Evolutionary conservation across 2,113 vertebrate genomes (phyloP).

Genomic region (Cervus canadensis): DNA sequence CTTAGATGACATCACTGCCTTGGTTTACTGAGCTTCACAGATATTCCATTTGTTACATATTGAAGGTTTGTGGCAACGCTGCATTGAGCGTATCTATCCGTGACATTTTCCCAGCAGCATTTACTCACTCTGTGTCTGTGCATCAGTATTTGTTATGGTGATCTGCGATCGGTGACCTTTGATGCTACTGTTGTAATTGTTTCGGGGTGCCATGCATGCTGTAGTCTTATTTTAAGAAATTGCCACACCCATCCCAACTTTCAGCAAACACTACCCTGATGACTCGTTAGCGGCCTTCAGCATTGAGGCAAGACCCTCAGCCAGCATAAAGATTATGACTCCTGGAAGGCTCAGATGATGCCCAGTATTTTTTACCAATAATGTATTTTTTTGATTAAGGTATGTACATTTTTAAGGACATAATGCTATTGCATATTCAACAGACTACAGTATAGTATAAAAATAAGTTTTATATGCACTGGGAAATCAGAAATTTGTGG

Average conservation of each 20-base stretch:
- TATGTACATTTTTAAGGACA: background rate
- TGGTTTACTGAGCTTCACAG: background rate
- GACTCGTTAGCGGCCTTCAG: background rate
- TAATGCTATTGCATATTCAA: background rate
- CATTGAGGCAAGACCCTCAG: background rate
- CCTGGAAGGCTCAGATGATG: background rate
- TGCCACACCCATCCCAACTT: background rate
- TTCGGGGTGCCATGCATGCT: background rate
- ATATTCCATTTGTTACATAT: accelerated
- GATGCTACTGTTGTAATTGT: background rate
- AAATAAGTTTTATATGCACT: background rate
- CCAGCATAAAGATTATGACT: background rate
- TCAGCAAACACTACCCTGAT: background rate
- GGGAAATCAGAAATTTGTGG: background rate
- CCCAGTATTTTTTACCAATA: background rate
- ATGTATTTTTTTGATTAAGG: background rate
- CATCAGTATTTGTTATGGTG: background rate
- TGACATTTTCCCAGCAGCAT: background rate
- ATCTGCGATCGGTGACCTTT: background rate
- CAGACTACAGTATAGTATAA: background rate
- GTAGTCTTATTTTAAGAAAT: background rate
- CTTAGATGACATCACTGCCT: background rate
- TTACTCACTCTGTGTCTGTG: background rate
- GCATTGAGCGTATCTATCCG: accelerated
- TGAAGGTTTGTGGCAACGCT: too few relatives aligned